A percentile compares a stretch with the other conserved stretches of the same genome.
Conservation (phyloP, 2,888 invertebrate species). For the Caenorhabditis zanzibari region DNA sequence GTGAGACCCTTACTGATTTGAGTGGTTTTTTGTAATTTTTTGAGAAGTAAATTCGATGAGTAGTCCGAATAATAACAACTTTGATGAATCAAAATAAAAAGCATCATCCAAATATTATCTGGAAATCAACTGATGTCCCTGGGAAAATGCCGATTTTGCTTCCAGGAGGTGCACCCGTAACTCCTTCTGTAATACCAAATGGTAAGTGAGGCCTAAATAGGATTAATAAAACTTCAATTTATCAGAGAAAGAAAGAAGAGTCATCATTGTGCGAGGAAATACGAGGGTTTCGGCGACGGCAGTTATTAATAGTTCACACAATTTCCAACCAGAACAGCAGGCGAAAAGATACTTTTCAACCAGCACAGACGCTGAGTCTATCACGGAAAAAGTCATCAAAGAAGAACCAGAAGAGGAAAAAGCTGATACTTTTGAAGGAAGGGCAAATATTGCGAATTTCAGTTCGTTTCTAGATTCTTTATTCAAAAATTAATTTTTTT, state of each 20-base stretch:
- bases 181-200: too few species aligned
- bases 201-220: too few species aligned
- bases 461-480: background rate
- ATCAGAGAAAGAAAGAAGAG: background rate
- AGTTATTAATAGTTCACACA: background rate
- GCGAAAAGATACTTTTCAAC: background rate
- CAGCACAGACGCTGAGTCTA: background rate
- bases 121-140: background rate
- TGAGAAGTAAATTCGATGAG: background rate
- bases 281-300: background rate
- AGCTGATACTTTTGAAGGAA: background rate
- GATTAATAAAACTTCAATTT: background rate
- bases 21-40: background rate
- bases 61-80: background rate
- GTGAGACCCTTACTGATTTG: constrained; percentile 9
- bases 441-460: constrained; percentile 10
- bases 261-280: constrained; percentile 9
- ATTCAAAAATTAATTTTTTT: background rate
- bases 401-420: constrained; percentile 25
- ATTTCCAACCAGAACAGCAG: background rate
- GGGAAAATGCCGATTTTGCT: background rate
- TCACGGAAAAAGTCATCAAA: constrained; percentile 36
- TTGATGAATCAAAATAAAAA: background rate
- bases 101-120: background rate
- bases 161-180: too few species aligned